Base-by-base conservation (phyloP, 2,113 vertebrate species). In the Phasianus colchicus region DNA sequence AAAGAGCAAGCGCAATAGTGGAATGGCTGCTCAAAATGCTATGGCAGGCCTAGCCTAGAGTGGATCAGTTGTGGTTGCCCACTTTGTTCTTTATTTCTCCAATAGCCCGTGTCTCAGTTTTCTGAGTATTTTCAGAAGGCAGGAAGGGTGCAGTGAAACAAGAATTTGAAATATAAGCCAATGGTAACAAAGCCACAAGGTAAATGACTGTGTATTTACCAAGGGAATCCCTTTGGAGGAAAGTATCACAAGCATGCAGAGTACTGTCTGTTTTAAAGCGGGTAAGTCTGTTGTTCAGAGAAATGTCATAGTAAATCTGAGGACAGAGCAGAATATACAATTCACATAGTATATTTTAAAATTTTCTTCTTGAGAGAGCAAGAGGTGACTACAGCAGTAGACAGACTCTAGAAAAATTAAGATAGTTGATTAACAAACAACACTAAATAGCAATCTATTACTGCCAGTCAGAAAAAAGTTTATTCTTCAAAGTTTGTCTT, bases 391-490 rank as follows among this genome's bases (percentile, higher is more conserved):
- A 66, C 8, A 86, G 45, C 58, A 61, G 45, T 34, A 93, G 57
- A 64, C 10, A 90, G 83, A 67, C 34, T 78, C 10, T 2, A 74
- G 65, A 16, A 93, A 83, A 89, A 87, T 67, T 42, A 95, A 67
- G 47, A 22, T 65, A 70, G 55, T 55, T 90, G 80, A 94, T 93
- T 83, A 92, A 83, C 30, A 63, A 60, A 55, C 45, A 83, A 74
- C 69, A 94, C 24, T 55, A 83, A 78, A 92, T 57, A 91, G n/a
- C 40, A 57, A 70, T 70, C 38, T 67, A 88, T 79, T 79, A 85
- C 63, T 83, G 83, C 84, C 77, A 79, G 52, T 92, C 83, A 86
- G 45, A 54, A 90, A 95, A 81, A 86, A 60, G 70, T 85, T 88
- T 93, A 48, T 40, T 90, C 80, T 91, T 88, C 61, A 42, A 81